Base-by-base conservation (phyloP, 2,888 invertebrate species). In the Leucoptera coffeella region DNA sequence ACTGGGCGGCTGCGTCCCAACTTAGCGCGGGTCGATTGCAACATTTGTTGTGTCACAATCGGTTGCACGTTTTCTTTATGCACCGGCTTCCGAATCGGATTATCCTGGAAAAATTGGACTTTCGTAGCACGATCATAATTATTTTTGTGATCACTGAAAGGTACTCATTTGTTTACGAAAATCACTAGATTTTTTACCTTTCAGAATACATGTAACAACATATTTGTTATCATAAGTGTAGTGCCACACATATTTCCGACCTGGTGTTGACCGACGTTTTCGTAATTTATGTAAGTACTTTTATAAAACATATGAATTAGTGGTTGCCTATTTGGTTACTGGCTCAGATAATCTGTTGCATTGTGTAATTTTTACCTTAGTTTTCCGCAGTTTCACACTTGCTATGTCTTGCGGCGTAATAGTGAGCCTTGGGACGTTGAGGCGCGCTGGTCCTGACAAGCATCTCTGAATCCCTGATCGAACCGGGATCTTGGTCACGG, bases 341-440 rank as follows among this genome's bases (percentile, higher is more conserved):
- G n/a, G n/a, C n/a, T n/a, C n/a, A n/a, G n/a, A n/a, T n/a, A n/a
- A n/a, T n/a, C n/a, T n/a, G 19, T 6, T 9, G 23, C n/a, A n/a
- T n/a, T n/a, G n/a, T n/a, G n/a, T n/a, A n/a, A 23, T 11, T 22
- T 12, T 15, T 36, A 64, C 67, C 58, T 55, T 64, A 11, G 65
- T 44, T 40, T 64, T 69, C 31, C 65, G 51, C 26, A 69, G 38
- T 33, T 67, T 69, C 10, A 69, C 67, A 34, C 64, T 67, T 5
- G 67, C 67, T 3, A 69, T 67, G 29, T 69, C 67, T 29, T 67
- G 52, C 4, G 69, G 67, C 4, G 67, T 69, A 33, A 69, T 69
- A 2, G 65, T 46, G 8, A 64, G 42, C 14, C 65, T 42, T 0
- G 61, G 65, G 6, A 43, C 54, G 2, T 43, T 35, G 17, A 54